Evolutionary conservation across 2,113 vertebrate genomes (phyloP).

Genomic region (Suricata suricatta): DNA sequence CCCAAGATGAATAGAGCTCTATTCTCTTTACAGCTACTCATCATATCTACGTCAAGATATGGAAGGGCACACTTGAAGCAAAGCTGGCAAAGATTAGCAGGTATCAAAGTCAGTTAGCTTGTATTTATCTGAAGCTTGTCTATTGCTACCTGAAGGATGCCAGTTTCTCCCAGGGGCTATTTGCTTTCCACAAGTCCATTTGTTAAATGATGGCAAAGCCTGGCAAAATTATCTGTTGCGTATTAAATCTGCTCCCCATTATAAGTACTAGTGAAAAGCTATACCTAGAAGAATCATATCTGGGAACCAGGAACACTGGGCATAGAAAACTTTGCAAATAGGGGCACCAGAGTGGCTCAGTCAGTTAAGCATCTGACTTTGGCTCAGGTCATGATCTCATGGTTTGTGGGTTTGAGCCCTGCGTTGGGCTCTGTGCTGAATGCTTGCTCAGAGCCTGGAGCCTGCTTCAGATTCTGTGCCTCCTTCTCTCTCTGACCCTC

Average conservation of each 20-base stretch:
- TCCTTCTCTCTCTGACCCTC: too few relatives aligned
- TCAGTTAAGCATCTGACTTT: too few relatives aligned
- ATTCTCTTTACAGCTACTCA: conserved; percentile 97
- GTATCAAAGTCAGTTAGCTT: conserved; percentile 97
- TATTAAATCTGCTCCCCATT: conserved; percentile 96
- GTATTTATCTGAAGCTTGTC: conserved; percentile 99
- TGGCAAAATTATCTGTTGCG: conserved; percentile 96
- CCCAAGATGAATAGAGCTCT: conserved; percentile 67
- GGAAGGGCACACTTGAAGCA: conserved; percentile 95
- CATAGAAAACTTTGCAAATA: conserved; percentile 98
- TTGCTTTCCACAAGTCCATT: conserved; percentile 95
- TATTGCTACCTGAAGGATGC: conserved; percentile 94
- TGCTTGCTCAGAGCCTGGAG: too few relatives aligned
- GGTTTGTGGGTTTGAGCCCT: too few relatives aligned
- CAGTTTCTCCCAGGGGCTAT: conserved; percentile 94
- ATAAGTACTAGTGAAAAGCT: conserved; percentile 96
- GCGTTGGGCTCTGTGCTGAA: too few relatives aligned
- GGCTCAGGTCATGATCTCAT: too few relatives aligned
- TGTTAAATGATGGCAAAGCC: conserved; percentile 96
- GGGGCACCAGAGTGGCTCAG: too few relatives aligned
- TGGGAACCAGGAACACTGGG: conserved; percentile 96
- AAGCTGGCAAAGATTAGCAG: conserved; percentile 96
- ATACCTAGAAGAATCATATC: conserved; percentile 95
- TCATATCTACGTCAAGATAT: conserved; percentile 95
- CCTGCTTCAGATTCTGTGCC: too few relatives aligned